These are phyloP conservation scores for Hymenochirus boettgeri DNA, from an alignment of 2,113 vertebrate genomes.

Conservation along the genomic window DNA sequence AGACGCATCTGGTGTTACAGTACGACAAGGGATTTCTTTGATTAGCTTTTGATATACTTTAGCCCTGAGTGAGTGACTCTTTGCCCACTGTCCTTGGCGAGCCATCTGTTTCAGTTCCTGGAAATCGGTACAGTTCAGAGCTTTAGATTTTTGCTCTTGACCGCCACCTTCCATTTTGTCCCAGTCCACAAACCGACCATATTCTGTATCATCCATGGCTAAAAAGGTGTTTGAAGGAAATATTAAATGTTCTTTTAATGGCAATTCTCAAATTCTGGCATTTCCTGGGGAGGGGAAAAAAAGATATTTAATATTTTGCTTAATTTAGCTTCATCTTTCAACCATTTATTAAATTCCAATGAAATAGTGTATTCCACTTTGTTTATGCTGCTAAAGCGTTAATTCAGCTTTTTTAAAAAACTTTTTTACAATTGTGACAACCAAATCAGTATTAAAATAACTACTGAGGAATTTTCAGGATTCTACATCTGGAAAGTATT, in stretches of 20 bases:
- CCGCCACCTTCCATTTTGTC: slow-evolving; percentile 78
- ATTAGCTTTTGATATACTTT: slow-evolving; percentile 85
- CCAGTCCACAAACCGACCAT: slow-evolving; percentile 85
- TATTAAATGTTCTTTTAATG: too few relatives aligned
- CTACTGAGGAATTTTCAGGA: too few relatives aligned
- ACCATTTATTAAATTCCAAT: too few relatives aligned
- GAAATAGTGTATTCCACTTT: too few relatives aligned
- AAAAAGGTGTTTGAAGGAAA: not conserved
- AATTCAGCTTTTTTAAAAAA: too few relatives aligned
- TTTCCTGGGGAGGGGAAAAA: too few relatives aligned
- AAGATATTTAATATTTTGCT: too few relatives aligned
- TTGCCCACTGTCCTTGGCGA: slow-evolving; percentile 87
- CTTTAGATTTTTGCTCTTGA: slow-evolving; percentile 72
- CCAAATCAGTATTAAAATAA: too few relatives aligned
- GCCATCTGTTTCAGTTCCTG: slow-evolving; percentile 87
- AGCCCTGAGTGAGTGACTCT: slow-evolving; percentile 78
- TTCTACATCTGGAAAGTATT: too few relatives aligned
- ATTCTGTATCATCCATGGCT: slow-evolving; percentile 76
- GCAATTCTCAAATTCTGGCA: not conserved
- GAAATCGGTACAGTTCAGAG: slow-evolving; percentile 75
- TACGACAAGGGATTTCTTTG: slow-evolving; percentile 81
- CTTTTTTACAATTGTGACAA: too few relatives aligned
- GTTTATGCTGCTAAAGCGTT: too few relatives aligned
- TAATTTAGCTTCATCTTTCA: too few relatives aligned
- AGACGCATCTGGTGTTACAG: slow-evolving; percentile 85